Evolutionary conservation across 2,888 invertebrate genomes (phyloP).

Genomic region (Fragum whitleyi): DNA sequence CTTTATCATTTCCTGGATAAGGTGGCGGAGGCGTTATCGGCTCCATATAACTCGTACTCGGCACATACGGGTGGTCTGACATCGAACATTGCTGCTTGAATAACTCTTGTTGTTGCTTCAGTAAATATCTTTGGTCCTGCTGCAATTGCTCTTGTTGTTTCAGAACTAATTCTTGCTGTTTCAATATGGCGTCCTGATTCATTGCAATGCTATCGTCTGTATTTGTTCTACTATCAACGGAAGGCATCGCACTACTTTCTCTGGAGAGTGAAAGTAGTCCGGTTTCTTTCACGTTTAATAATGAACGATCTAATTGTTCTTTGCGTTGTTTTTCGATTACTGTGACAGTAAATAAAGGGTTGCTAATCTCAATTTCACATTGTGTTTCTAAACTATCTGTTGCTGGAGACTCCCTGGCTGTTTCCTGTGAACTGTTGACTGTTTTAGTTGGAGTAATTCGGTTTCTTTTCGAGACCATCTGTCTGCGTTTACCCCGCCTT

Average conservation of each 20-base stretch:
- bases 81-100: conserved; percentile 13
- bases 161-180: conserved; percentile 5
- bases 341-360: not conserved
- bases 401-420: not conserved
- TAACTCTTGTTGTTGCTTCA: conserved; percentile 36
- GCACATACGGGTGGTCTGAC: not conserved
- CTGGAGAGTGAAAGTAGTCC: conserved; percentile 11
- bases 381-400: not conserved
- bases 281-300: not conserved
- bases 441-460: conserved; percentile 8
- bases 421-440: not conserved
- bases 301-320: not conserved
- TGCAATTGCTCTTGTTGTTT: conserved; percentile 43
- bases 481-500: conserved; percentile 3
- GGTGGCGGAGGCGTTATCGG: conserved; percentile 18
- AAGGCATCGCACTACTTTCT: conserved; percentile 20
- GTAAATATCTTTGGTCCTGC: conserved; percentile 36
- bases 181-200: not conserved
- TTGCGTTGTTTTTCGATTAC: conserved; percentile 5
- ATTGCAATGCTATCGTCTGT: conserved; percentile 1
- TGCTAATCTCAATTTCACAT: conserved; percentile 2
- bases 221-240: conserved; percentile 16
- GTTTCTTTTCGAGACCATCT: conserved; percentile 9
- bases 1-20: not conserved
- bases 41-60: not conserved